Percentiles rank a stretch among this genome's conserved stretches.
Evolutionary conservation across 2,113 vertebrate species (phyloP).

Genomic region (Cynocephalus volans): DNA sequence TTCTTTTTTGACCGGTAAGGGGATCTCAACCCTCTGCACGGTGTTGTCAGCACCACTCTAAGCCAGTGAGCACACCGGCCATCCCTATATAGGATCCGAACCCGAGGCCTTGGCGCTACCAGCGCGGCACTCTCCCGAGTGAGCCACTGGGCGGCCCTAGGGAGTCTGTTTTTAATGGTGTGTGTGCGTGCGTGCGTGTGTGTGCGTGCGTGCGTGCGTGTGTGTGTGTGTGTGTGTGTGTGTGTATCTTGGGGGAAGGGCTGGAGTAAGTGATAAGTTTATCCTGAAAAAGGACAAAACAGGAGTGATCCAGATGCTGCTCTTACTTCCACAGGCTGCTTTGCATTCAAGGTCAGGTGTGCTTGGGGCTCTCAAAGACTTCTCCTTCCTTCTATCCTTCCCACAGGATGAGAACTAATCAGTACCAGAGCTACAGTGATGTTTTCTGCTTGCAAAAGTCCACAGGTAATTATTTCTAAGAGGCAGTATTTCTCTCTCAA

Average conservation of each 20-base stretch:
- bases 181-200: not conserved
- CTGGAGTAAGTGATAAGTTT: not conserved
- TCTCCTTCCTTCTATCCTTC: not conserved
- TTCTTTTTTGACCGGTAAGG: no score
- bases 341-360: not conserved
- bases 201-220: not conserved
- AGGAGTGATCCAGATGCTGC: not conserved
- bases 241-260: not conserved
- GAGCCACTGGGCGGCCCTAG: no score
- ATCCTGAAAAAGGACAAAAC: not conserved
- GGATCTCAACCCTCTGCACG: no score
- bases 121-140: no score
- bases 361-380: not conserved
- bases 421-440: not conserved
- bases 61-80: no score
- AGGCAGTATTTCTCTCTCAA: conserved; percentile 41
- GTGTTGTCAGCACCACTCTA: no score
- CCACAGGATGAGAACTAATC: not conserved
- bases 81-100: no score
- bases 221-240: not conserved
- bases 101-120: no score
- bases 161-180: not conserved
- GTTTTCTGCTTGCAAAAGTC: conserved; percentile 44
- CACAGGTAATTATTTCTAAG: conserved; percentile 4
- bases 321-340: not conserved